Base-by-base conservation (phyloP, 2,888 invertebrate genomes). In the Teleiodes luculella region DNA sequence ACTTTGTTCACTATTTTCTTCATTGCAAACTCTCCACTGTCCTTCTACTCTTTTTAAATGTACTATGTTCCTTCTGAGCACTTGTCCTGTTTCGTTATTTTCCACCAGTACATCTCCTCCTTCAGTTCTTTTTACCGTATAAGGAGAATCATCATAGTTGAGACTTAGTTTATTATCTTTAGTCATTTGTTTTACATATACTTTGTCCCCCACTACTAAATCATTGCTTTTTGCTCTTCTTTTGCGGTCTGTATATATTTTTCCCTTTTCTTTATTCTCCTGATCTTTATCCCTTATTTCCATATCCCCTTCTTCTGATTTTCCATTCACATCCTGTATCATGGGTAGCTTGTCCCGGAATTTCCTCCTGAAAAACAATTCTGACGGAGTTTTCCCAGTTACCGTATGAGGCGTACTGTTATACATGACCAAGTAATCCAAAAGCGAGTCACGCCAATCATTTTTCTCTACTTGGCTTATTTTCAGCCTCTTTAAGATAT, bases 371-470 rank as follows among this genome's bases (percentile, higher is more conserved):
- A 62, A 68, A 53, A 68, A 64, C 51, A 64, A 57, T 49, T 66
- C 64, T n/a, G 64, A 28, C 0, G 67, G 67, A 4, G 63, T 47
- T 54, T 55, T 62, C 2, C 74, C 64, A 7, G 73, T 73, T 0
- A 64, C 61, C 6, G 56, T 36, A 52, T 72, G 73, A 3, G 73
- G 74, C 4, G 72, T 72, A 5, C 60, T 58, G 49, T 67, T 67
- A 52, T 72, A 65, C 67, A 64, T 67, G 1, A 46, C 56, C 5
- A 67, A 10, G 41, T 69, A 67, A 11, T 65, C 48, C 0, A 36
- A 11, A 2, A 69, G 33, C 13, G 18, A 50, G 2, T 63, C 63
- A 50, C 57, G 53, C 54, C 52, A 59, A 24, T 55, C 62, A 13
- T 43, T 43, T 28, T 55, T 57, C 36, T 55, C 50, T 7, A 16